Evolutionary conservation across 2,888 invertebrate genomes (phyloP).

Genomic region (Adelognathus sp.): DNA sequence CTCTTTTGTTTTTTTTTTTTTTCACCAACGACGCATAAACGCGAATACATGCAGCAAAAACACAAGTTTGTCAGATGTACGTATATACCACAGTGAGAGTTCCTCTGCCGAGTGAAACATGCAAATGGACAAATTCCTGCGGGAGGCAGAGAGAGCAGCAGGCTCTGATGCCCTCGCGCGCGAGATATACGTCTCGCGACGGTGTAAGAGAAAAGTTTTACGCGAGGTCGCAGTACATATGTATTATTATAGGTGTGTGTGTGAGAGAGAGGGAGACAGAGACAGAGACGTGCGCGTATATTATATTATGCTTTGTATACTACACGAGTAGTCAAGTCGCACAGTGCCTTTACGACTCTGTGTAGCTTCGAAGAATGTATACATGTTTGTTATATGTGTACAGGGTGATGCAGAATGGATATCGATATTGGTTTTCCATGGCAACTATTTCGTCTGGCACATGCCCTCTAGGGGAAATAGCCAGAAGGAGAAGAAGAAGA

Average conservation of each 20-base stretch:
- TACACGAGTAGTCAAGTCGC: not conserved
- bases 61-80: not conserved
- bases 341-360: not conserved
- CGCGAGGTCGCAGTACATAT: constrained; percentile 13
- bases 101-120: constrained; percentile 32
- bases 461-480: no score
- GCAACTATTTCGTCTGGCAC: no score
- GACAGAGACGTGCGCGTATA: not conserved
- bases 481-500: no score
- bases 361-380: constrained; percentile 6
- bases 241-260: no score
- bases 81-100: not conserved
- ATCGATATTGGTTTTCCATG: no score
- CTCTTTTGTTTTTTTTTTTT: not conserved
- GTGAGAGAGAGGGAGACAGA: no score
- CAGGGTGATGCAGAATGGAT: no score
- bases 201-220: constrained; percentile 39
- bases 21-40: not conserved
- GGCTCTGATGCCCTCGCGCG: not conserved
- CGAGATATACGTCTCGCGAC: not conserved
- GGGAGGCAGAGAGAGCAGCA: constrained; percentile 7
- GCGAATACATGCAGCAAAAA: not conserved
- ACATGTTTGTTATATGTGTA: no score
- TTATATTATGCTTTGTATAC: not conserved
- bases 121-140: constrained; percentile 53